Percentiles rank a stretch among this genome's conserved stretches.
These are phyloP conservation scores for Cerastis leucographa DNA, from an alignment of 2,888 invertebrate species.

Conservation along the genomic window DNA sequence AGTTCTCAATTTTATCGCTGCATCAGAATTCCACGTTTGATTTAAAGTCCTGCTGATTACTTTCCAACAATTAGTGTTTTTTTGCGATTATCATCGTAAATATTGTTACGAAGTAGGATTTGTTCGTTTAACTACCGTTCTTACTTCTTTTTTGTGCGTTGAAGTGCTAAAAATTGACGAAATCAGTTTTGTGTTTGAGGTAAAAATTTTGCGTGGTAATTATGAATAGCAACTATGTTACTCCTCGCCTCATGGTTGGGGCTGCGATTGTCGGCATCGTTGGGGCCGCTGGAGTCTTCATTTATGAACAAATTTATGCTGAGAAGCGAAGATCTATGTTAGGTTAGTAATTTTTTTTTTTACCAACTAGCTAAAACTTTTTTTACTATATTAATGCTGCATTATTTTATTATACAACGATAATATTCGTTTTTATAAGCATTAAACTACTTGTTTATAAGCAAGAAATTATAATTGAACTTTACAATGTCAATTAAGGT, in stretches of 20 bases:
- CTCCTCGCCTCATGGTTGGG: slow-evolving; percentile 84
- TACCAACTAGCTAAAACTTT: not conserved
- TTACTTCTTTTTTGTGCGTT: slow-evolving; percentile 26
- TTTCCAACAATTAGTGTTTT: slow-evolving; percentile 17
- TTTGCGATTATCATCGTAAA: slow-evolving; percentile 22
- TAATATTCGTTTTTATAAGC: not conserved
- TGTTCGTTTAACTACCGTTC: slow-evolving; percentile 28
- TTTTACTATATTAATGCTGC: not conserved
- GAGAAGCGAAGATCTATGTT: slow-evolving; percentile 87
- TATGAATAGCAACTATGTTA: slow-evolving; percentile 72
- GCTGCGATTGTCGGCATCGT: slow-evolving; percentile 88
- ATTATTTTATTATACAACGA: not conserved
- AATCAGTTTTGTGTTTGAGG: slow-evolving; percentile 9
- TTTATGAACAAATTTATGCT: slow-evolving; percentile 87
- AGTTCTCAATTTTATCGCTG: not conserved
- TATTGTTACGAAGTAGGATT: slow-evolving; percentile 42
- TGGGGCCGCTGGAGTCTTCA: slow-evolving; percentile 88
- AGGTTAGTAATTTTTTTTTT: slow-evolving; percentile 75
- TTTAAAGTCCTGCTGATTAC: slow-evolving; percentile 30
- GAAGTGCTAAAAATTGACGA: slow-evolving; percentile 13
- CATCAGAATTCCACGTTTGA: slow-evolving; percentile 18
- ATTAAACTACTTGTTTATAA: not conserved
- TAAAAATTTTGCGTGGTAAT: slow-evolving; percentile 16
- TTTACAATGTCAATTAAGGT: slow-evolving; percentile 52
- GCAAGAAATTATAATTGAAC: not conserved